These are phyloP conservation scores for Heliconius aoede DNA, from an alignment of 2,888 invertebrate species.

Conservation along the genomic window DNA sequence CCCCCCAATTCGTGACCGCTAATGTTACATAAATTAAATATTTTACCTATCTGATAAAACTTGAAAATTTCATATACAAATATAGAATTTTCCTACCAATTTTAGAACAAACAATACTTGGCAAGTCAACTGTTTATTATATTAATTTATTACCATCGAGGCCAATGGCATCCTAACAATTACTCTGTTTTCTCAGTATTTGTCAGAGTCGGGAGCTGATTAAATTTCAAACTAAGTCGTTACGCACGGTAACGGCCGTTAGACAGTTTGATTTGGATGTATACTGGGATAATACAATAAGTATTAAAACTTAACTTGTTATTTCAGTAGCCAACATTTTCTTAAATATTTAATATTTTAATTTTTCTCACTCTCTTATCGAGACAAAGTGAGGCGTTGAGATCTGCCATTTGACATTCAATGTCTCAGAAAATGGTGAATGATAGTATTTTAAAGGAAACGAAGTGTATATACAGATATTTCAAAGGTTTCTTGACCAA, in stretches of 20 bases:
- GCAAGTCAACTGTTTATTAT: not conserved
- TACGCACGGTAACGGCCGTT: constrained; percentile 40
- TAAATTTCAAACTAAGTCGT: constrained; percentile 50
- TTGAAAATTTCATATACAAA: not conserved
- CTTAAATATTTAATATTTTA: no score
- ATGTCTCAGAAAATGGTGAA: not conserved
- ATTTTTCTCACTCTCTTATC: no score
- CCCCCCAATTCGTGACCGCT: no score
- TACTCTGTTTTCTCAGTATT: constrained; percentile 60
- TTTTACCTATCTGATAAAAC: not conserved
- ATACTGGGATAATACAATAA: constrained; percentile 29
- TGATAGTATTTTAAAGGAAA: not conserved
- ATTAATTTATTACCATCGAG: constrained; percentile 16
- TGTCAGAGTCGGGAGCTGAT: constrained; percentile 57
- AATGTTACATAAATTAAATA: no score
- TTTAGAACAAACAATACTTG: not conserved
- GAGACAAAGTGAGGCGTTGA: not conserved
- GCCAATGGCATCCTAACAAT: constrained; percentile 30
- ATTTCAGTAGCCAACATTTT: not conserved
- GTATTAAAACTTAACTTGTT: constrained; percentile 10
- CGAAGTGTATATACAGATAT: not conserved
- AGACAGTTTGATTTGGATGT: constrained; percentile 4
- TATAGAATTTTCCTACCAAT: not conserved
- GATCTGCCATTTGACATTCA: not conserved
- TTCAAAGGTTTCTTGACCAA: not conserved